Percentiles rank a stretch among this genome's conserved stretches.
Evolutionary conservation across 2,113 vertebrate species (phyloP).

Genomic region (Lethenteron camtschaticum): DNA sequence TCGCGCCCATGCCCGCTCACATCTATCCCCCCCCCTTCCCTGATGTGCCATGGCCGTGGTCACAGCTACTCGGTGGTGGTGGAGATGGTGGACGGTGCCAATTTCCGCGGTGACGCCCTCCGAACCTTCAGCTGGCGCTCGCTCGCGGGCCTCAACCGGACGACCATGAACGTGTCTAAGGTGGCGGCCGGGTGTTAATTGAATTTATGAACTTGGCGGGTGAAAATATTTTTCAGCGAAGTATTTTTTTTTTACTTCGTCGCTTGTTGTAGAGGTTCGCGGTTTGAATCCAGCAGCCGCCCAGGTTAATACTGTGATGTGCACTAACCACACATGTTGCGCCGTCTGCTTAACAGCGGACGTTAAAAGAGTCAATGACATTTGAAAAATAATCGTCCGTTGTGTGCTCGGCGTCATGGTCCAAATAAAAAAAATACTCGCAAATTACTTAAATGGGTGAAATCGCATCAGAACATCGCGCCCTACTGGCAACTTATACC

Average conservation of each 20-base stretch:
- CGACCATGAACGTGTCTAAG: slow-evolving; percentile 70
- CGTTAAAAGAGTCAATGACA: too few species aligned
- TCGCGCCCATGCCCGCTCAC: not conserved
- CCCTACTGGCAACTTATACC: too few species aligned
- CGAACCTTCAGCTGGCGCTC: slow-evolving; percentile 61
- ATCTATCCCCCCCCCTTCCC: not conserved
- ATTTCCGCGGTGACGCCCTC: slow-evolving; percentile 24
- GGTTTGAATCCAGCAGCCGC: not conserved
- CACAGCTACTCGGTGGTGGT: slow-evolving; percentile 58
- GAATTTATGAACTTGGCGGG: not conserved
- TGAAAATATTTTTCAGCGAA: not conserved
- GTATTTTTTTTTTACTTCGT: not conserved
- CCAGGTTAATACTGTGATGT: not conserved
- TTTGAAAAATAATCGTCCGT: too few species aligned
- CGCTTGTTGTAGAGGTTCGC: not conserved
- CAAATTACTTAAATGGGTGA: too few species aligned
- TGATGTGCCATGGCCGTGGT: not conserved
- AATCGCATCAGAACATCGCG: too few species aligned
- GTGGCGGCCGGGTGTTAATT: slow-evolving; percentile 15
- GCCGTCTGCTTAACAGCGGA: not conserved
- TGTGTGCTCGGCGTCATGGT: too few species aligned
- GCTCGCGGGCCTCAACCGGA: slow-evolving; percentile 55
- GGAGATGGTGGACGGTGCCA: slow-evolving; percentile 27
- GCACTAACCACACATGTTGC: not conserved
- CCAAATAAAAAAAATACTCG: too few species aligned